Evolutionary conservation across 2,113 vertebrate genomes (phyloP).

Genomic region (Numida meleagris): DNA sequence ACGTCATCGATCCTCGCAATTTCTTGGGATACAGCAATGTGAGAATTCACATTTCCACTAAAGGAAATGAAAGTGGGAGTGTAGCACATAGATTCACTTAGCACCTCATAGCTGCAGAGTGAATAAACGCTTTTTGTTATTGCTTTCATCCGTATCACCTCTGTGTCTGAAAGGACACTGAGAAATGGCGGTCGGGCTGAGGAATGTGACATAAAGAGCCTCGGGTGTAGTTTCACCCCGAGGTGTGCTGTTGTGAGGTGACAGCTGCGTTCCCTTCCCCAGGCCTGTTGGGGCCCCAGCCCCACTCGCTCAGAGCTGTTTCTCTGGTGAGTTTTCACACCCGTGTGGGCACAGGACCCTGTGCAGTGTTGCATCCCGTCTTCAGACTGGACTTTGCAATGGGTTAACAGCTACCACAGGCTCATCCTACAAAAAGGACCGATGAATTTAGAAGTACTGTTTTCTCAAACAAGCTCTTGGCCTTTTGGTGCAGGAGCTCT

Average conservation of each 20-base stretch:
- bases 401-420: rapidly evolving
- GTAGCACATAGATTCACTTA: background rate
- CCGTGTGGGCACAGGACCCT: background rate
- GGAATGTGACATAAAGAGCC: background rate
- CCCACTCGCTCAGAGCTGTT: rapidly evolving
- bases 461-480: background rate
- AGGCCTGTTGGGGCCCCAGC: too few species aligned
- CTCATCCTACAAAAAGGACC: background rate
- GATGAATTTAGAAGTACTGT: background rate
- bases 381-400: rapidly evolving
- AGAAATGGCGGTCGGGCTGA: background rate
- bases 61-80: background rate
- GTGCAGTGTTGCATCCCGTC: rapidly evolving
- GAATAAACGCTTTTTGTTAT: background rate
- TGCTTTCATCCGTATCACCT: background rate
- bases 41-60: background rate
- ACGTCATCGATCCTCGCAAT: background rate
- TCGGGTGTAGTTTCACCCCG: rapidly evolving
- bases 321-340: background rate
- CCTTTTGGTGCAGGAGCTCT: background rate
- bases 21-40: background rate
- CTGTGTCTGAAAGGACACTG: background rate
- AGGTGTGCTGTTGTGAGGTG: background rate
- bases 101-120: background rate
- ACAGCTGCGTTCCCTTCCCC: background rate